A percentile compares a stretch with the other conserved stretches of the same genome.
Conservation (phyloP, 2,113 vertebrate genomes). For the Pipra filicauda region DNA sequence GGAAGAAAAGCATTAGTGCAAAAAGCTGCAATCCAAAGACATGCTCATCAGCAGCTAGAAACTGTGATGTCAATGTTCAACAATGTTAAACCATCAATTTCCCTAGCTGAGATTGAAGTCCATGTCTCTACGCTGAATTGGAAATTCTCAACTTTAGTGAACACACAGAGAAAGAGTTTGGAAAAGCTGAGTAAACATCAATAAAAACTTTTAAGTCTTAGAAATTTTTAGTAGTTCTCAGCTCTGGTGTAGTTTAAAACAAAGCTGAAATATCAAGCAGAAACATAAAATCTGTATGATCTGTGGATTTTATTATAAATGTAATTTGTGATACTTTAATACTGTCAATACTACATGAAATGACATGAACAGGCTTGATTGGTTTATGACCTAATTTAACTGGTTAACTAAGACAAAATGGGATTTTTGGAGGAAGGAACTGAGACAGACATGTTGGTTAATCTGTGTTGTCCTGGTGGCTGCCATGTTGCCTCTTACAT, state of each 20-base stretch:
- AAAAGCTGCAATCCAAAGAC: neutral
- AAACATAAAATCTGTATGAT: neutral
- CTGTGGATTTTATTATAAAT: neutral
- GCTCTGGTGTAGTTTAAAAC: neutral
- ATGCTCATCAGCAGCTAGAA: neutral
- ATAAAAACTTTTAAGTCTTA: neutral
- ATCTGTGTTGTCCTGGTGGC: neutral
- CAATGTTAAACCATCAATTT: neutral
- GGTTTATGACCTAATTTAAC: neutral
- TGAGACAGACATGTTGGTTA: neutral
- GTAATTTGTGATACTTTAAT: neutral
- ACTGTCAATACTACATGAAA: neutral
- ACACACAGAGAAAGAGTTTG: neutral
- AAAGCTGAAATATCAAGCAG: neutral
- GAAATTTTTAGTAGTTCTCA: neutral
- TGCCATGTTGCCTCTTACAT: neutral
- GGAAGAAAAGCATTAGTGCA: neutral
- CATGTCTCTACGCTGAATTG: neutral
- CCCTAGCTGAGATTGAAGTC: neutral
- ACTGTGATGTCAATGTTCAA: neutral
- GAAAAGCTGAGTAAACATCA: neutral
- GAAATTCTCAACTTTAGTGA: neutral
- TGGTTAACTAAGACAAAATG: neutral
- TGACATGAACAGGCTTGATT: neutral
- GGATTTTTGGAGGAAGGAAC: neutral